These are phyloP conservation scores for Xenus cinereus DNA, from an alignment of 2,113 vertebrate species.

Conservation along the genomic window DNA sequence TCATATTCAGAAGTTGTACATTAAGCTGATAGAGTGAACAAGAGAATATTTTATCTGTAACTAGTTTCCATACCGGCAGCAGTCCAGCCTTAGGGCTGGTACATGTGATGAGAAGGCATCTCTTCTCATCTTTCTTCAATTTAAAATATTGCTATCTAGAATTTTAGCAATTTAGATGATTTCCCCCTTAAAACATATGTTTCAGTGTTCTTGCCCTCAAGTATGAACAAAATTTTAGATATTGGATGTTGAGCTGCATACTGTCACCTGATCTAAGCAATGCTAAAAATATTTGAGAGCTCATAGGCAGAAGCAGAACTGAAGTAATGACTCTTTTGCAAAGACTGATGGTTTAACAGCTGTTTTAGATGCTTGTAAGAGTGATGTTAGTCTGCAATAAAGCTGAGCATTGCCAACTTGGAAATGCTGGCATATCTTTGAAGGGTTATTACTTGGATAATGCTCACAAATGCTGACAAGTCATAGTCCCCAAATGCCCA, in stretches of 20 bases:
- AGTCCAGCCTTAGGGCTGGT: background rate
- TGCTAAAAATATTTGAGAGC: background rate
- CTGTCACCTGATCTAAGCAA: background rate
- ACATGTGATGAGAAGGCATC: background rate
- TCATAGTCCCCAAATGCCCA: background rate
- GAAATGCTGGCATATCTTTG: background rate
- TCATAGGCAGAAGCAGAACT: background rate
- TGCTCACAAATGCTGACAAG: background rate
- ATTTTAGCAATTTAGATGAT: background rate
- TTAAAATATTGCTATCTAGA: background rate
- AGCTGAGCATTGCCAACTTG: background rate
- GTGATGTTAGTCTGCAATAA: background rate
- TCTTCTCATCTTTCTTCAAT: background rate
- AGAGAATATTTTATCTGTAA: background rate
- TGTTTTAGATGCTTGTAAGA: background rate
- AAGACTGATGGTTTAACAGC: background rate
- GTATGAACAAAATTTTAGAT: background rate
- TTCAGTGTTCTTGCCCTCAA: background rate
- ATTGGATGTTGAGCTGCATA: background rate
- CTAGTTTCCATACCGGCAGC: background rate
- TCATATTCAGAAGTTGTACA: background rate
- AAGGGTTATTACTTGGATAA: background rate
- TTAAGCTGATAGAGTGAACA: background rate
- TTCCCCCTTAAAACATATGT: background rate
- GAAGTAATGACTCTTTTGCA: background rate